Conservation (phyloP, 2,888 invertebrate genomes). For the Omphaloscelis lunosa region DNA sequence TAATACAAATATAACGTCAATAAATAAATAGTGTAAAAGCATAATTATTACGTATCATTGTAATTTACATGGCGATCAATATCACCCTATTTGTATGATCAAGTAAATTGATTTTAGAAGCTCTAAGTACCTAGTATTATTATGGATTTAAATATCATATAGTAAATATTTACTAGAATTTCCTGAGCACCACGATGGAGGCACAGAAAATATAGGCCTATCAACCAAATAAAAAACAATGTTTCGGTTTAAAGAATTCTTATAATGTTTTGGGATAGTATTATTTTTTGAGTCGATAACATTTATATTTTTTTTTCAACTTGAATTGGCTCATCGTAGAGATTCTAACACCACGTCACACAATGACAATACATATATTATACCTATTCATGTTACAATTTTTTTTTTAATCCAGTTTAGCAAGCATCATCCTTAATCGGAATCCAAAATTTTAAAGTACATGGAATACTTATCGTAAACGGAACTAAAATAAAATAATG, state of each 20-base stretch:
- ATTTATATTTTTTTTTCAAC: background rate
- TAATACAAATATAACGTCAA: slow-evolving; percentile 84
- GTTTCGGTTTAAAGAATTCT: slow-evolving; percentile 12
- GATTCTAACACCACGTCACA: slow-evolving; percentile 41
- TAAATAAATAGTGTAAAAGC: slow-evolving; percentile 86
- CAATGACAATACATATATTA: background rate
- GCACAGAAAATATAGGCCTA: slow-evolving; percentile 5
- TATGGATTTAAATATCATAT: slow-evolving; percentile 22
- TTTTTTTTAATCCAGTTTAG: background rate
- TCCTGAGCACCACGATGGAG: slow-evolving; percentile 14
- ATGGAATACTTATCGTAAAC: background rate
- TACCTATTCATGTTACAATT: background rate
- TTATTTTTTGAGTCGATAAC: background rate
- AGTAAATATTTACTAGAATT: slow-evolving; percentile 33
- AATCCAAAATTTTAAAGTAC: background rate
- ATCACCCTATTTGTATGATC: slow-evolving; percentile 25
- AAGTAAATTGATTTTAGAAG: slow-evolving; percentile 26
- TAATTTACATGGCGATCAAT: slow-evolving; percentile 63
- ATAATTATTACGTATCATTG: slow-evolving; percentile 77
- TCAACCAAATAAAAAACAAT: slow-evolving; percentile 7
- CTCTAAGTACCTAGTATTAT: slow-evolving; percentile 1
- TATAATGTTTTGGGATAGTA: background rate
- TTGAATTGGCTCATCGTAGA: slow-evolving; percentile 12
- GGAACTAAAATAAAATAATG: background rate
- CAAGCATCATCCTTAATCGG: background rate